Evolutionary conservation across 2,797 vertebrate species (phyloP), one percentile per base, ranked within the genome.

Genomic region (Thalassophryne amazonica): DNA sequence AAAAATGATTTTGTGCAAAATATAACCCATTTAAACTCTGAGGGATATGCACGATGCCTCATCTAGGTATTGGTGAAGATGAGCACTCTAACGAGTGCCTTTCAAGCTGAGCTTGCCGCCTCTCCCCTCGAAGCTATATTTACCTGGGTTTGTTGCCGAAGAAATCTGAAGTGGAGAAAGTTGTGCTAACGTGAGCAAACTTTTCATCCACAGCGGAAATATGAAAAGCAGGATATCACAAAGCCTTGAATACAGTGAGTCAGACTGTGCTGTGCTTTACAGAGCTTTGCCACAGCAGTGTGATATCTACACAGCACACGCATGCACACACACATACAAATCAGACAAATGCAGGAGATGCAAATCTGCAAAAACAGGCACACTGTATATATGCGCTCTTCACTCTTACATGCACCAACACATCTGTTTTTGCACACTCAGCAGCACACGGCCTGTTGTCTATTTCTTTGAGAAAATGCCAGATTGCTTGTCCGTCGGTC

Each of bases 241-340:
- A 76, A 80, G 75, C 50, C 5, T 29, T 60, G 60, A 79, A 72
- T 55, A 49, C 52, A 69, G 60, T 78, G 82, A 85, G 78, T 78
- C 78, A 80, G 76, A 76, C 54, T 56, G 61, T 54, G 66, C 54
- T 56, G 61, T 54, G 66, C 68, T 75, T 80, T 62, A 43, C 47
- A 69, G 64, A 67, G 61, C 79, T 73, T 43, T 73, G 58, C 75
- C 68, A 62, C 59, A 38, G 77, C 61, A 60, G 72, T 62, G 73
- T 67, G 79, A 81, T 80, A 83, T 79, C 78, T 76, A 81, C 80
- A 70, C 62, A 14, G 61, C 77, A 82, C 78, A 81, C 79, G 88
- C 74, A 81, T 69, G 21, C 64, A 70, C 71, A 80, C 81, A 84
- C 75, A 32, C 69, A 51, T 58, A 78, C 60, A 80, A 71, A 74